A percentile compares a stretch with the other conserved stretches of the same genome.
Evolutionary conservation across 2,888 invertebrate species (phyloP).

Genomic region (Chrysolina americana): DNA sequence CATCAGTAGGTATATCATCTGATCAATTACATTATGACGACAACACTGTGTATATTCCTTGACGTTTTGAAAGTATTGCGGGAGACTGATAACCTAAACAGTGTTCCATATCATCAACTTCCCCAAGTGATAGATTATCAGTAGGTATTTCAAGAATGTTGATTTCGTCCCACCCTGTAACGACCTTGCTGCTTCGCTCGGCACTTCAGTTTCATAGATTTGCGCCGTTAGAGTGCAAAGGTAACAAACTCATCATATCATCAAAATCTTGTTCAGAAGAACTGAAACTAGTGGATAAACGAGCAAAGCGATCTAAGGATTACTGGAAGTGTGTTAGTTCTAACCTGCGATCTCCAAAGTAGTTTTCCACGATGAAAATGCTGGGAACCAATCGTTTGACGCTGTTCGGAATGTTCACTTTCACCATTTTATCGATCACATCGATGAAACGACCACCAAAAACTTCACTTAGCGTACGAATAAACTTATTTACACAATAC

Average conservation of each 20-base stretch:
- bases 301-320: not conserved
- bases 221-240: constrained; percentile 12
- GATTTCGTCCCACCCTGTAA: not conserved
- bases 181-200: not conserved
- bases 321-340: not conserved
- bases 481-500: not conserved
- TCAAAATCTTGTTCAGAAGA: not conserved
- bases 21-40: too few relatives aligned
- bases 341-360: constrained; percentile 50
- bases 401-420: constrained; percentile 46
- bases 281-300: not conserved
- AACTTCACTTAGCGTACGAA: not conserved
- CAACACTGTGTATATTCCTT: too few relatives aligned
- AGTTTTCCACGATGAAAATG: constrained; percentile 54
- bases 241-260: not conserved
- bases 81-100: too few relatives aligned
- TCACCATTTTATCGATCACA: constrained; percentile 43
- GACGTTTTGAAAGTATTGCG: too few relatives aligned
- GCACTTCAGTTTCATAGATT: not conserved
- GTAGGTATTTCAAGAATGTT: too few relatives aligned
- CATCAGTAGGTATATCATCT: too few relatives aligned
- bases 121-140: too few relatives aligned
- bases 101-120: too few relatives aligned
- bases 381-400: constrained; percentile 47
- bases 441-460: not conserved